Evolutionary conservation across 64 coral and sea anemone species (phyloP).

Genomic region (Platygyra sinensis): DNA sequence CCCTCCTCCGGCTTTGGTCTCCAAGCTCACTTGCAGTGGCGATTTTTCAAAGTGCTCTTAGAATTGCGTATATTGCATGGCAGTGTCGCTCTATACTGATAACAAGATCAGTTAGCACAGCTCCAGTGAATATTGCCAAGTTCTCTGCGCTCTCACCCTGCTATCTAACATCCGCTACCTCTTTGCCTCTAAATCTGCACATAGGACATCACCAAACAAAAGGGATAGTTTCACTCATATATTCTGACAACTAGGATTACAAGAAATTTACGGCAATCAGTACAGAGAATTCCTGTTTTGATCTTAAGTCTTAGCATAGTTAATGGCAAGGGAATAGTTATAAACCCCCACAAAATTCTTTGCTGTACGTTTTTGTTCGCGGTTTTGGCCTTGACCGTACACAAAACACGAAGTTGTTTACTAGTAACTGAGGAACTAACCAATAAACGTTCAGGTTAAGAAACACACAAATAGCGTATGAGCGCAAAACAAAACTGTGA

Average conservation of each 20-base stretch:
- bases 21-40: slow-evolving; percentile 75
- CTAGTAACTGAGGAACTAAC: too few relatives aligned
- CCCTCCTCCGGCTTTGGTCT: slow-evolving; percentile 78
- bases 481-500: too few relatives aligned
- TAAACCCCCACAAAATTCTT: too few relatives aligned
- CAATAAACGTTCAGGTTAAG: too few relatives aligned
- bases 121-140: slow-evolving; percentile 89
- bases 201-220: not conserved
- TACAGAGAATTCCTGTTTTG: not conserved
- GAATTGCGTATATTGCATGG: slow-evolving; percentile 76
- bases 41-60: slow-evolving; percentile 89
- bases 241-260: not conserved
- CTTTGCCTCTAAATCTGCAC: too few relatives aligned
- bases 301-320: not conserved
- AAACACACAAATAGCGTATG: too few relatives aligned
- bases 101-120: slow-evolving; percentile 82
- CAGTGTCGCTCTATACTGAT: slow-evolving; percentile 69
- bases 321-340: not conserved
- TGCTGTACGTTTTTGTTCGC: too few relatives aligned
- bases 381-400: too few relatives aligned
- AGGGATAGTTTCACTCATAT: not conserved
- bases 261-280: not conserved
- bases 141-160: slow-evolving; percentile 88
- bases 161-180: too few relatives aligned
- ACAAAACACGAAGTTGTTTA: too few relatives aligned